Base-by-base conservation (phyloP, 2,888 invertebrate genomes). In the Hemithea aestivaria region DNA sequence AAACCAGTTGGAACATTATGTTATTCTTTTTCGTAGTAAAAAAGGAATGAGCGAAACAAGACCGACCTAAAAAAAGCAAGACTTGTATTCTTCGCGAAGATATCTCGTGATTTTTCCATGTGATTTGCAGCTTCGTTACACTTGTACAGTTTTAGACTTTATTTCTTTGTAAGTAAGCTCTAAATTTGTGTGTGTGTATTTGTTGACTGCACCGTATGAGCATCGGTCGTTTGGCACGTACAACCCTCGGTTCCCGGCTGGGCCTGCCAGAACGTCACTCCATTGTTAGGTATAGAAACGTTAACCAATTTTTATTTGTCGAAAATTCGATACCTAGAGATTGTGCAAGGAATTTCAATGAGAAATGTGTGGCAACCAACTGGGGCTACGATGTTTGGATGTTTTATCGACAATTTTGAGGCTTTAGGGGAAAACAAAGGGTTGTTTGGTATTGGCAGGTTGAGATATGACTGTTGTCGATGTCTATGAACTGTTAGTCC, bases 211-310 rank as follows among this genome's bases (percentile, higher is more conserved):
- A 35, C 10, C 24, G 40, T 9, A 30, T 12, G 28, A 40, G 40
- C 44, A 46, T 45, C 55, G 66, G 61, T 56, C 63, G 69, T 73
- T 74, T 71, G 75, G 73, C 75, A 75, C 73, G 65, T 48, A 40
- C 46, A 31, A 20, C 28, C 22, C 48, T 59, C 49, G 51, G 54
- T 58, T 49, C 46, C 51, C 20, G 33, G 36, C 29, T 23, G 33
- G 26, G 51, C 55, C 60, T 58, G 62, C 65, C 62, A 62, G 56
- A 59, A 62, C 56, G 67, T 66, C 65, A 62, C 53, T 61, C 64
- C 55, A 66, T 70, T 70, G 68, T 67, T 61, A 36, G 40, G 20
- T 41, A 61, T 59, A 51, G 48, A 56, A 65, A 63, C 62, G 59
- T 63, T 61, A 50, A 62, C 62, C 67, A 65, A 66, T 70, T 64